phyloP scores from a whole-genome alignment of 2,888 invertebrate species.

The Cephalotes varians region DNA sequence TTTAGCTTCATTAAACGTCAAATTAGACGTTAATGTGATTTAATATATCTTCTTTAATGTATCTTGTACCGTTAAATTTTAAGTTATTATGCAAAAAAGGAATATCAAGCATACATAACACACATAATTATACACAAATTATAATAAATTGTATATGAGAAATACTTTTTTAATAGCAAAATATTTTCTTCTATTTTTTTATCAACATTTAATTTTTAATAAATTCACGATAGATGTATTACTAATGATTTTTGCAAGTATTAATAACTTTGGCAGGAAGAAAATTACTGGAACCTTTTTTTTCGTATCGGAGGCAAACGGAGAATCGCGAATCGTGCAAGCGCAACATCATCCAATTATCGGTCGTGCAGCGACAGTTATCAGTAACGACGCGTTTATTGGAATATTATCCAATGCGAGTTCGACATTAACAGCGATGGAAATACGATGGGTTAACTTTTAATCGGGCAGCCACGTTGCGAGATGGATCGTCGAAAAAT shows the following conservation, averaged over 20 bases:
- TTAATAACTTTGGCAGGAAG: slow-evolving; percentile 28
- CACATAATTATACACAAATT: not conserved
- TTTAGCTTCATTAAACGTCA: not conserved
- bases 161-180: not conserved
- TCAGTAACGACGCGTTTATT: slow-evolving; percentile 59
- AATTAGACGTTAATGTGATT: too few relatives aligned
- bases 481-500: slow-evolving; percentile 54
- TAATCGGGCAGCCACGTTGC: slow-evolving; percentile 49
- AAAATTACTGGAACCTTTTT: slow-evolving; percentile 37
- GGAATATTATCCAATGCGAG: slow-evolving; percentile 56
- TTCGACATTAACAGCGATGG: slow-evolving; percentile 56
- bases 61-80: not conserved
- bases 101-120: not conserved
- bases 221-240: not conserved
- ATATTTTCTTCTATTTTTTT: not conserved
- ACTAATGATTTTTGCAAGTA: slow-evolving; percentile 31
- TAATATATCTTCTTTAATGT: not conserved
- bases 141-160: too few relatives aligned
- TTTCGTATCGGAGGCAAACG: slow-evolving; percentile 45
- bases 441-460: slow-evolving; percentile 60
- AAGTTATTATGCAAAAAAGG: not conserved
- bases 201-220: slow-evolving; percentile 8
- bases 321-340: slow-evolving; percentile 50
- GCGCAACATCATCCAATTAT: slow-evolving; percentile 60
- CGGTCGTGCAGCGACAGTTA: slow-evolving; percentile 52